Evolutionary conservation across 1,140 invertebrate genomes (phyloP).

Genomic region (Lysiphlebus fabarum): DNA sequence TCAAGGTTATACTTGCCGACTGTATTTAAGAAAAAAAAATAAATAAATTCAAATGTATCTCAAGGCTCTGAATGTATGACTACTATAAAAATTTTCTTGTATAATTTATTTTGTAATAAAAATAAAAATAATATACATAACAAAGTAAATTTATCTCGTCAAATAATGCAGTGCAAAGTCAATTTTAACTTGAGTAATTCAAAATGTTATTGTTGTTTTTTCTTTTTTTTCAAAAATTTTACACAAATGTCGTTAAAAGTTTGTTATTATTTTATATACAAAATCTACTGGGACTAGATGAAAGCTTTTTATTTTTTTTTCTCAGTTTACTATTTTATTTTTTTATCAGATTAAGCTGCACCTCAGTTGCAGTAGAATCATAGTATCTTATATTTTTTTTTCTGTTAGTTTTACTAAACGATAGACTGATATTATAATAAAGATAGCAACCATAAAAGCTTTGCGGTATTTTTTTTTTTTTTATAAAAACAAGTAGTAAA

Average conservation of each 20-base stretch:
- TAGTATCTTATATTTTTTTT: slow-evolving; percentile 6
- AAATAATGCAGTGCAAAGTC: background rate
- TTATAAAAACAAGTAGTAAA: slow-evolving; percentile 5
- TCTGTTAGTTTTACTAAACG: slow-evolving; percentile 20
- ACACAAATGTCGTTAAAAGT: slow-evolving; percentile 11
- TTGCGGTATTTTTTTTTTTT: slow-evolving; percentile 10
- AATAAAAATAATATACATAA: background rate
- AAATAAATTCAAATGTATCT: slow-evolving; percentile 6
- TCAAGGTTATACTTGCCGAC: slow-evolving; percentile 6
- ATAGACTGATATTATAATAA: slow-evolving; percentile 26
- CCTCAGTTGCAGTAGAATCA: background rate
- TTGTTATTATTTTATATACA: background rate
- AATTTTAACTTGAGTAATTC: background rate
- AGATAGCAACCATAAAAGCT: slow-evolving; percentile 22
- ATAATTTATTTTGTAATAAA: background rate
- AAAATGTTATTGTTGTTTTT: background rate
- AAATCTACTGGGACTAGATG: background rate
- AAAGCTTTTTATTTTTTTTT: background rate
- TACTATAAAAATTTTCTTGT: background rate
- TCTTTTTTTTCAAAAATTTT: background rate
- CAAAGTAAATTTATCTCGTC: background rate
- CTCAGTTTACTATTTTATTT: background rate
- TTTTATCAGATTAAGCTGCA: background rate
- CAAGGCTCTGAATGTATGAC: slow-evolving; percentile 1
- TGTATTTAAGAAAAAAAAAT: background rate